phyloP scores from a whole-genome alignment of 2,888 invertebrate species.

The Germaria angustata region DNA sequence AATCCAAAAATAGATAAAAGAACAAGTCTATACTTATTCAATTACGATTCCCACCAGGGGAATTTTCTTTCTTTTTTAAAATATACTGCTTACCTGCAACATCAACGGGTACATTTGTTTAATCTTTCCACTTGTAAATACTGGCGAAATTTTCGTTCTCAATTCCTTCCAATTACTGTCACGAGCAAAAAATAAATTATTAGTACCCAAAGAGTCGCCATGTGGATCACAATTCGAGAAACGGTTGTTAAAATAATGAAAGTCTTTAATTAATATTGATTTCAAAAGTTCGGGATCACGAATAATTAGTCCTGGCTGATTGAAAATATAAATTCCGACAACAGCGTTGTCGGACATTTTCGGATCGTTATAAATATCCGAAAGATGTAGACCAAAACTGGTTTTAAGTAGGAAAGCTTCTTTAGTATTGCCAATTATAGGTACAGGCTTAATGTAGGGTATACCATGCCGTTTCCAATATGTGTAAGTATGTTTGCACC shows the following conservation, averaged over 20 bases:
- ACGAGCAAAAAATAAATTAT: slow-evolving; percentile 80
- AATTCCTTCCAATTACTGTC: slow-evolving; percentile 80
- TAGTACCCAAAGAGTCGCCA: slow-evolving; percentile 77
- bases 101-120: slow-evolving; percentile 79
- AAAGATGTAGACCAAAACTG: slow-evolving; percentile 75
- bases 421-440: slow-evolving; percentile 80
- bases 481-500: slow-evolving; percentile 77
- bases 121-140: slow-evolving; percentile 80
- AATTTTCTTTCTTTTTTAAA: too few species aligned
- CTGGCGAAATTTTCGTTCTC: slow-evolving; percentile 80
- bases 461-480: slow-evolving; percentile 79
- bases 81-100: slow-evolving; percentile 72
- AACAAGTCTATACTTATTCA: too few species aligned
- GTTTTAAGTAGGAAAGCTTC: slow-evolving; percentile 73
- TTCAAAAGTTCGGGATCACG: slow-evolving; percentile 81
- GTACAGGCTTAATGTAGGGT: slow-evolving; percentile 76
- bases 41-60: too few species aligned
- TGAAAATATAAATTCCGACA: slow-evolving; percentile 79
- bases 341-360: slow-evolving; percentile 73
- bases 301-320: slow-evolving; percentile 80
- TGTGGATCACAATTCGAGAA: slow-evolving; percentile 73
- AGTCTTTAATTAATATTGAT: slow-evolving; percentile 80
- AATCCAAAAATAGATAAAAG: too few species aligned
- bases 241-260: slow-evolving; percentile 78
- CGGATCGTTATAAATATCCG: slow-evolving; percentile 76